Conservation (phyloP, 1,140 invertebrate genomes). For the Anagrus nilaparvatae region DNA sequence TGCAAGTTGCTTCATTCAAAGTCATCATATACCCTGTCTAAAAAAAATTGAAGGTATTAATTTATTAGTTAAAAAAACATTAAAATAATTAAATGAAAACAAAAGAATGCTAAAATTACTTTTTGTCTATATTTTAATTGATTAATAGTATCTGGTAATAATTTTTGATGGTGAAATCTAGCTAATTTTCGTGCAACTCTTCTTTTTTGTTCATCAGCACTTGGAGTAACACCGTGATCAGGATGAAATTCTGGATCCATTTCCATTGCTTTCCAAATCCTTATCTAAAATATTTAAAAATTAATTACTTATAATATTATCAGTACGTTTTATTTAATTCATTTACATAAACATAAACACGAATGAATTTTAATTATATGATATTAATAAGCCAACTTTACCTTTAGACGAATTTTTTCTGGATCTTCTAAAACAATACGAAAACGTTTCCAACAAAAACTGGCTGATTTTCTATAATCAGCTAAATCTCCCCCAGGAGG, state of each 20-base stretch:
- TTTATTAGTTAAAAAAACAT: conserved; percentile 1
- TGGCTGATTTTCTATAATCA: conserved; percentile 25
- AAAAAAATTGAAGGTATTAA: conserved; percentile 16
- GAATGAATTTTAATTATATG: conserved; percentile 6
- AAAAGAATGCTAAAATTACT: conserved; percentile 28
- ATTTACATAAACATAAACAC: too few species aligned
- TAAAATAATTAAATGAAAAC: neutral
- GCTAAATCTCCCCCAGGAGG: conserved; percentile 23
- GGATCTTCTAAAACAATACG: conserved; percentile 28
- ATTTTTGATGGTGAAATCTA: conserved; percentile 37
- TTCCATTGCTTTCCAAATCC: conserved; percentile 72
- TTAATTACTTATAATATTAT: too few species aligned
- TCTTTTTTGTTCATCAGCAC: conserved; percentile 64
- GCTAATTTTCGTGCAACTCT: conserved; percentile 52
- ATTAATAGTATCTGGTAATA: conserved; percentile 49
- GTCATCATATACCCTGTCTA: conserved; percentile 59
- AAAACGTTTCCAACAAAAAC: conserved; percentile 30
- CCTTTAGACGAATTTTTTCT: conserved; percentile 27
- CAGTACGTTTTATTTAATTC: too few species aligned
- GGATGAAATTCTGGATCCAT: conserved; percentile 72
- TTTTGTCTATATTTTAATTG: conserved; percentile 51
- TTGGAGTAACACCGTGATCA: conserved; percentile 45
- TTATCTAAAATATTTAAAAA: too few species aligned
- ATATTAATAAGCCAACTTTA: conserved; percentile 15
- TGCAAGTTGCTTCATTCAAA: conserved; percentile 57